These are phyloP conservation scores for Phthorimaea operculella DNA, from an alignment of 1,140 invertebrate species.

Conservation along the genomic window DNA sequence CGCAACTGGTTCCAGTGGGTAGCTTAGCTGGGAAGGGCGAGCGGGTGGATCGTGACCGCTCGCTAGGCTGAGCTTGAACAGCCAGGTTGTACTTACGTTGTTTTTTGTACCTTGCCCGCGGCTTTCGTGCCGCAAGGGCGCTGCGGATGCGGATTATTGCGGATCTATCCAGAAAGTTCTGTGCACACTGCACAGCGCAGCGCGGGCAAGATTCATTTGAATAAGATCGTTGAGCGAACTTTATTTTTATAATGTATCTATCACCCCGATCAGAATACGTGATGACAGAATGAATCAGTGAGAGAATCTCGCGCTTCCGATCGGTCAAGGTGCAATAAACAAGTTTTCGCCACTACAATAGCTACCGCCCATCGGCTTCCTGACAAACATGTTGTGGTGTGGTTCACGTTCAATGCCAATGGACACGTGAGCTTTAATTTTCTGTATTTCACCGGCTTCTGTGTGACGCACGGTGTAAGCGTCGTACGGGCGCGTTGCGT, in stretches of 20 bases:
- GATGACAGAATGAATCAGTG: too few species aligned
- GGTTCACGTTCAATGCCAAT: conserved; percentile 2
- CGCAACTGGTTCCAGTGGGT: conserved; percentile 13
- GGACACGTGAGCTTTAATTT: background rate
- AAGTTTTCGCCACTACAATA: background rate
- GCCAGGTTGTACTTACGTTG: background rate
- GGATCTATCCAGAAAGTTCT: background rate
- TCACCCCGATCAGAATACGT: too few species aligned
- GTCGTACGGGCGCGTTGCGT: conserved; percentile 8
- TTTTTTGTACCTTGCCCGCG: background rate
- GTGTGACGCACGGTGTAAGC: conserved; percentile 16
- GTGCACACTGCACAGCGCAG: too few species aligned
- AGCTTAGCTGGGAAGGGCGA: conserved; percentile 24
- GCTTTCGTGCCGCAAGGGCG: background rate
- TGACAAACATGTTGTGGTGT: background rate
- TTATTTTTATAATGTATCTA: too few species aligned
- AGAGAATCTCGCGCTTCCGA: too few species aligned
- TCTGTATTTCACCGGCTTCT: background rate
- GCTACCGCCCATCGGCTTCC: background rate
- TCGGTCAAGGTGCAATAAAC: background rate
- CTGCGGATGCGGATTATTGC: too few species aligned
- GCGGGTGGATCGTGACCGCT: conserved; percentile 21
- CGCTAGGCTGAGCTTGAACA: conserved; percentile 2
- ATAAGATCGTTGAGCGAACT: background rate
- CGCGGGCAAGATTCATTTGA: background rate